Conservation (phyloP, 2,113 vertebrate genomes). For the Plecotus auritus region DNA sequence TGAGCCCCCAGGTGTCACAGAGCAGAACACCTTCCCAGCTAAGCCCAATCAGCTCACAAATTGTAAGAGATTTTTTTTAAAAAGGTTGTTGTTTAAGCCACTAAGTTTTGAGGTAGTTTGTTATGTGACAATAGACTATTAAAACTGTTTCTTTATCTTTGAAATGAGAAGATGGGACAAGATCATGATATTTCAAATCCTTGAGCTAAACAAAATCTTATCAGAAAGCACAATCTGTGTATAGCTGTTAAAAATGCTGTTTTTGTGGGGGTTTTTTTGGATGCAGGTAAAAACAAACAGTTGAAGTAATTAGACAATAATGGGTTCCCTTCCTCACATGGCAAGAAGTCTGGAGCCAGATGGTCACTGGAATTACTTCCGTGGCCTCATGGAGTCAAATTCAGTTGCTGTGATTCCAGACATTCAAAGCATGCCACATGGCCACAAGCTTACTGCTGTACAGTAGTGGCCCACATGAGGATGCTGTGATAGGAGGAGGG, state of each 20-base stretch:
- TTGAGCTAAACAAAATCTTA: not conserved
- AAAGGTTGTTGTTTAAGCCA: not conserved
- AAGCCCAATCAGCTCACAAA: not conserved
- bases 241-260: not conserved
- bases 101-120: not conserved
- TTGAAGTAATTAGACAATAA: not conserved
- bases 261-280: not conserved
- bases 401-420: not conserved
- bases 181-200: not conserved
- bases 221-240: not conserved
- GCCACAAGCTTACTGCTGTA: not conserved
- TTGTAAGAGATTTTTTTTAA: not conserved
- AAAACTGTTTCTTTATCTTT: not conserved
- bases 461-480: not conserved
- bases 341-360: not conserved
- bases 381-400: not conserved
- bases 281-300: not conserved
- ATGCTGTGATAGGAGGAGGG: not conserved
- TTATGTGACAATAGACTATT: not conserved
- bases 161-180: not conserved
- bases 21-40: not conserved
- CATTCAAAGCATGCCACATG: not conserved
- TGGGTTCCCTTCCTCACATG: not conserved
- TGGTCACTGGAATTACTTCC: not conserved
- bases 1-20: not conserved